Evolutionary conservation across 2,113 vertebrate species (phyloP), one percentile per base, ranked within the genome.

Genomic region (Sturnira hondurensis): DNA sequence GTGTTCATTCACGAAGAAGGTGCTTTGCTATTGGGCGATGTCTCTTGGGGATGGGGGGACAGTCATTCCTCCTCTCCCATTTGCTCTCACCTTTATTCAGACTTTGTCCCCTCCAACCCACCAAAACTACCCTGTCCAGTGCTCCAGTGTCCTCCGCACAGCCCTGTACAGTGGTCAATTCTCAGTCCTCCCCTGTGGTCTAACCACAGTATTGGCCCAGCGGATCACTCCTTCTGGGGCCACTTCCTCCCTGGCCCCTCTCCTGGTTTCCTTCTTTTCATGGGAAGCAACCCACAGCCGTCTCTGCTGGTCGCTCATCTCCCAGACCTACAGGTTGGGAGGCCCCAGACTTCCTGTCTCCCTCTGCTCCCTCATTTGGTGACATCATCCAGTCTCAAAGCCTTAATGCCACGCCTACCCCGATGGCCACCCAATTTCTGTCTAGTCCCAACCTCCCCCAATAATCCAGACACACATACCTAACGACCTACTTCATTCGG

Each of bases 1-100:
- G 2, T 19, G 2, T 24, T 45, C 73, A 15, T 17, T 71, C 7
- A 1, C 36, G 24, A 36, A 81, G 24, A 36, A 81, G 36, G 2
- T 4, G 17, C 14, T 73, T 54, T 38, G 28, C 6, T 9, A 63
- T 1, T 0, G 1, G 10, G 5, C 4, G 17, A 19, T 74, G 65
- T 52, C 54, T 24, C 5, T 9, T 7, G 22, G 56, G 56, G 22
- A 3, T 7, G 56, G 22, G 56, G 3, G 31, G 15, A 31, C 54
- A 10, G 31, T 17, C 7, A 12, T 28, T 41, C 24, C n/a, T n/a
- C 74, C 54, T 28, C 50, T 81, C 28, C 65, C 28, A 15, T 65
- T 22, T 71, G 38, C 26, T 38, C 56, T 26, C 76, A 9, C 36
- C 65, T n/a, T 47, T n/a, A 73, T 38, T 78, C 74, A 89, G 78